phyloP scores from a whole-genome alignment of 2,113 vertebrate species.

The Pelecanus crispus region DNA sequence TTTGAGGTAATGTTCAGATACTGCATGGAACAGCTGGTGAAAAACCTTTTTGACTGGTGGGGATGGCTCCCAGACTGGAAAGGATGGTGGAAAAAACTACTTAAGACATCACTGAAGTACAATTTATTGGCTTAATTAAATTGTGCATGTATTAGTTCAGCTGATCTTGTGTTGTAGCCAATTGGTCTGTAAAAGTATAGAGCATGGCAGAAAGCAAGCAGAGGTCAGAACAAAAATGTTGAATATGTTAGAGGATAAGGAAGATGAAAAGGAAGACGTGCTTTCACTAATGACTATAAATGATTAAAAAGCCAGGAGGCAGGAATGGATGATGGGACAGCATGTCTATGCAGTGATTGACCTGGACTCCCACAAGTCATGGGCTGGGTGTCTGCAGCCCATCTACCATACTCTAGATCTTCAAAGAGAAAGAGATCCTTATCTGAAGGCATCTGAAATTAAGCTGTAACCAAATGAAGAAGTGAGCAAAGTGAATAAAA shows the following conservation, averaged over 20 bases:
- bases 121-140: not conserved
- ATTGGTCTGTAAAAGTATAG: not conserved
- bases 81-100: not conserved
- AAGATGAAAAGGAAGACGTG: not conserved
- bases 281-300: not conserved
- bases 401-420: not conserved
- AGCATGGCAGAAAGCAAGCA: not conserved
- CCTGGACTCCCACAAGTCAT: not conserved
- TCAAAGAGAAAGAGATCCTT: not conserved
- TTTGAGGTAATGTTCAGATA: not conserved
- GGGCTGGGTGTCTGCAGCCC: not conserved
- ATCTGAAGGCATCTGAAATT: not conserved
- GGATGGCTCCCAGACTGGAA: not conserved
- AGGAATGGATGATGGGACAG: not conserved
- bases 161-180: not conserved
- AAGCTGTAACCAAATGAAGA: not conserved
- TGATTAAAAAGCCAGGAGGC: not conserved
- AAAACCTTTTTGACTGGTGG: not conserved
- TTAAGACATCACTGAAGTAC: not conserved
- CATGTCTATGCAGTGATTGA: not conserved
- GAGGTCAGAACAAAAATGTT: not conserved
- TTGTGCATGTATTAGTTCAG: not conserved
- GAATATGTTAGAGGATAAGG: not conserved
- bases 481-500: not conserved
- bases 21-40: not conserved